A percentile compares a stretch with the other conserved stretches of the same genome.
phyloP scores from a whole-genome alignment of 1,140 invertebrate species.

The Callitettix versicolor region DNA sequence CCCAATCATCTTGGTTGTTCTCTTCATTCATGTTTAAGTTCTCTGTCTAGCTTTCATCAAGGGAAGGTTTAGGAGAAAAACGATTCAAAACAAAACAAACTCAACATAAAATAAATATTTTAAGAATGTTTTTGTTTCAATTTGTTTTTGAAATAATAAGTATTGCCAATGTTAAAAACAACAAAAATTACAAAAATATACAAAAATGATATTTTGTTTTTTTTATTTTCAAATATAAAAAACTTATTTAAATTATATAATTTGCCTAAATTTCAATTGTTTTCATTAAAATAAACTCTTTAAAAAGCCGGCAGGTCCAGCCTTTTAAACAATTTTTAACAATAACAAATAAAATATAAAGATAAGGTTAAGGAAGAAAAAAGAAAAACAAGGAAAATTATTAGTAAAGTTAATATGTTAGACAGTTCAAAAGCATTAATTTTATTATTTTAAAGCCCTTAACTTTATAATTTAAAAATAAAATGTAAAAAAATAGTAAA shows the following conservation, averaged over 20 bases:
- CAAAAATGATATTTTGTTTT: too few relatives aligned
- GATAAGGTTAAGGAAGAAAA: conserved; percentile 16
- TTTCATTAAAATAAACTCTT: conserved; percentile 34
- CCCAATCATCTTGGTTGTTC: background rate
- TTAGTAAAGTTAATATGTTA: conserved; percentile 3
- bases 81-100: background rate
- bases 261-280: conserved; percentile 4
- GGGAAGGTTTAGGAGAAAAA: background rate
- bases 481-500: too few relatives aligned
- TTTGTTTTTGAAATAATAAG: too few relatives aligned
- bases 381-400: conserved; percentile 18
- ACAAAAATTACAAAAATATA: too few relatives aligned
- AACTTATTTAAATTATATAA: conserved; percentile 5
- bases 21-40: background rate
- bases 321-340: conserved; percentile 26
- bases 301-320: conserved; percentile 34
- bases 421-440: too few relatives aligned
- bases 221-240: too few relatives aligned
- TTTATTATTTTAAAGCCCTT: too few relatives aligned
- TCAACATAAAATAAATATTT: too few relatives aligned
- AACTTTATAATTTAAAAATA: too few relatives aligned
- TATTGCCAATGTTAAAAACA: too few relatives aligned
- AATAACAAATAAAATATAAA: conserved; percentile 11
- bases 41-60: background rate
- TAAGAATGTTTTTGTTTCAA: too few relatives aligned